Conservation (phyloP, 2,797 vertebrate species). For the Pangasius mekongensis region DNA sequence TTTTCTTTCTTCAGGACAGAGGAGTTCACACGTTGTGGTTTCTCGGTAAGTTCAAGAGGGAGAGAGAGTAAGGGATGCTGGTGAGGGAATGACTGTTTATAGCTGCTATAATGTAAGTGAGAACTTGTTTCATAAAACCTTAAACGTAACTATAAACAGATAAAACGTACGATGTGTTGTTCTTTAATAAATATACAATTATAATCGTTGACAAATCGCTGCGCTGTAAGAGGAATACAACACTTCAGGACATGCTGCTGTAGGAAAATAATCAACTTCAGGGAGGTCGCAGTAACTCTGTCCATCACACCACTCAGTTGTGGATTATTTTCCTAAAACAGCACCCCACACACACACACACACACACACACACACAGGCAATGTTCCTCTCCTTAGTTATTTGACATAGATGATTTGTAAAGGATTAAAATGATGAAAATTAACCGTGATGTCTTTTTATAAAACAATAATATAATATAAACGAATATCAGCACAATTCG, state of each 20-base stretch:
- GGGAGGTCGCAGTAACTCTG: not conserved
- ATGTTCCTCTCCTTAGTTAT: not conserved
- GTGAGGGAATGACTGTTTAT: not conserved
- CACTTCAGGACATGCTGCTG: not conserved
- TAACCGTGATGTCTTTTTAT: not conserved
- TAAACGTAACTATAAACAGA: not conserved
- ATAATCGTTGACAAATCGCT: too few relatives aligned
- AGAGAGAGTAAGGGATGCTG: not conserved
- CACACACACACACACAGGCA: not conserved
- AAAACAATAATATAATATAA: too few relatives aligned
- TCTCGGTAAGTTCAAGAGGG: not conserved
- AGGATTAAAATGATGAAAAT: not conserved
- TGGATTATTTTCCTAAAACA: too few relatives aligned
- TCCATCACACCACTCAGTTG: too few relatives aligned
- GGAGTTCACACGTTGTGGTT: not conserved
- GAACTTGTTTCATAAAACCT: not conserved
- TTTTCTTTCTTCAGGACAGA: too few relatives aligned
- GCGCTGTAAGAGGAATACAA: not conserved
- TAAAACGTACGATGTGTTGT: too few relatives aligned
- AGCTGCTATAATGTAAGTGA: not conserved
- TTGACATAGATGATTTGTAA: not conserved
- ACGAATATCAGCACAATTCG: not conserved
- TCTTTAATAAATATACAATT: not conserved
- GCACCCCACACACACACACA: not conserved
- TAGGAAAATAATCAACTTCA: not conserved